Evolutionary conservation across 2,113 vertebrate species (phyloP).

Genomic region (Grammomys surdaster): DNA sequence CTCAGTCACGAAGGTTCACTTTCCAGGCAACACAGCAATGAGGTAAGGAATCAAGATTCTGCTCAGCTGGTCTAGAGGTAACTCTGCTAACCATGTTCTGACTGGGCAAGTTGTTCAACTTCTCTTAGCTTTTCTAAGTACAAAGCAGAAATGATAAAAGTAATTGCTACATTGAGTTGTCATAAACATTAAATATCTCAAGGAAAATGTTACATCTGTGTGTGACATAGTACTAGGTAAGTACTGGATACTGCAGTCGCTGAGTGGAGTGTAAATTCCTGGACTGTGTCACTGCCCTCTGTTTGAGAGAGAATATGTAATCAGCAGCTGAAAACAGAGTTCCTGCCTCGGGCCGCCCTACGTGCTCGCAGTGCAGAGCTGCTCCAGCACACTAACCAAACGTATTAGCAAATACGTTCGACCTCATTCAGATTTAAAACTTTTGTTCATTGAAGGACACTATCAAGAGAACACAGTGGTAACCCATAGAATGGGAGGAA

Average conservation of each 20-base stretch:
- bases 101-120: neutral
- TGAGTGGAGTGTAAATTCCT: neutral
- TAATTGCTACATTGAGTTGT: neutral
- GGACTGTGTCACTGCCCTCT: neutral
- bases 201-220: neutral
- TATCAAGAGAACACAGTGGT: neutral
- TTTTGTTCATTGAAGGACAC: neutral
- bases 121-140: neutral
- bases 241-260: neutral
- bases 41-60: neutral
- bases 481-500: neutral
- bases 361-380: neutral
- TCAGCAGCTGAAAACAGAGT: neutral
- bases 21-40: neutral
- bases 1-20: neutral
- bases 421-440: neutral
- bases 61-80: neutral
- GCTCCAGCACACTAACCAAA: neutral
- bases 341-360: neutral
- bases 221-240: neutral
- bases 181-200: neutral
- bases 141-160: neutral
- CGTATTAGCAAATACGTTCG: no score
- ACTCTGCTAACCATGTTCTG: neutral
- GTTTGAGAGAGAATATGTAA: neutral